Conservation (phyloP, 2,888 invertebrate species). For the Phyllotreta cruciferae region DNA sequence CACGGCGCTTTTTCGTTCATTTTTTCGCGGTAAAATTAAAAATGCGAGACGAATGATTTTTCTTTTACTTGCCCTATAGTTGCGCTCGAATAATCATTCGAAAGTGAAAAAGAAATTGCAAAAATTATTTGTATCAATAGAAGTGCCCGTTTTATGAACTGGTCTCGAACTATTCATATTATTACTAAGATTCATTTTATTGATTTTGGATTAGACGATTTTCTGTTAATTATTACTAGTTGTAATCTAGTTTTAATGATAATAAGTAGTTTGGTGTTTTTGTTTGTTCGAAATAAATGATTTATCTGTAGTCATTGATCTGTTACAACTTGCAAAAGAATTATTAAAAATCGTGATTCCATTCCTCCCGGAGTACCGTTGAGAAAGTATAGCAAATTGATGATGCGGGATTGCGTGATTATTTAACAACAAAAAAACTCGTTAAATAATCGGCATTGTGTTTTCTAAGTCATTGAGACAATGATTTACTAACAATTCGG, state of each 20-base stretch:
- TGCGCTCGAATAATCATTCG: too few relatives aligned
- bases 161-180: too few relatives aligned
- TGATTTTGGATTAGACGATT: too few relatives aligned
- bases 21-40: too few relatives aligned
- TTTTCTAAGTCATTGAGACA: constrained; percentile 8
- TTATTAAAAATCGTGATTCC: constrained; percentile 3
- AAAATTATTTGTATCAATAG: too few relatives aligned
- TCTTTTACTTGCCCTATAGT: too few relatives aligned
- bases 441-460: constrained; percentile 26
- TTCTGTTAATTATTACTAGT: too few relatives aligned
- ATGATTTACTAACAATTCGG: not conserved
- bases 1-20: too few relatives aligned
- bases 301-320: constrained; percentile 7
- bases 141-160: too few relatives aligned
- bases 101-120: too few relatives aligned
- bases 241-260: not conserved
- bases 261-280: constrained; percentile 3
- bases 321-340: not conserved
- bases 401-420: constrained; percentile 3
- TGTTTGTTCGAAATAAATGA: not conserved
- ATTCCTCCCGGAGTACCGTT: constrained; percentile 2
- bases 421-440: constrained; percentile 5
- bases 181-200: too few relatives aligned
- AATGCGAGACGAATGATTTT: too few relatives aligned
- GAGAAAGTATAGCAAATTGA: constrained; percentile 22